phyloP scores from a whole-genome alignment of 2,888 invertebrate genomes.

The Cephonodes hylas region DNA sequence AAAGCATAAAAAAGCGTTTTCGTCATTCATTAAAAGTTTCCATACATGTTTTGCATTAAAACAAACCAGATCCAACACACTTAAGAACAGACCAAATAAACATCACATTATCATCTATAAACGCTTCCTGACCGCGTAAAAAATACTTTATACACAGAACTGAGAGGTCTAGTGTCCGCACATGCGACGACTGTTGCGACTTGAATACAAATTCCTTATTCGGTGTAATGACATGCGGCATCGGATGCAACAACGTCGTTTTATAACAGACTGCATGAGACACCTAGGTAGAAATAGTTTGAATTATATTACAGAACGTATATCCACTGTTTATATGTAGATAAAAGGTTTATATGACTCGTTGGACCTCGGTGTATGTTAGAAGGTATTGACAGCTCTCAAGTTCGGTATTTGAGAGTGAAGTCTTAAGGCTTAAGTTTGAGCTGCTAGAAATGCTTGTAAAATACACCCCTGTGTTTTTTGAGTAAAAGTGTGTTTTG shows the following conservation, averaged over 20 bases:
- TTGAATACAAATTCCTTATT: conserved; percentile 48
- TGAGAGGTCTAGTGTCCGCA: conserved; percentile 21
- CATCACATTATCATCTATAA: neutral
- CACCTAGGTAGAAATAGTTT: neutral
- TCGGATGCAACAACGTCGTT: conserved; percentile 6
- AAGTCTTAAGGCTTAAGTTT: no score
- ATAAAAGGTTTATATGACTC: neutral
- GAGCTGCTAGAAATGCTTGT: no score
- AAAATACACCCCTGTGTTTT: no score
- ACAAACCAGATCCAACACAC: no score
- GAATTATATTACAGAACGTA: neutral
- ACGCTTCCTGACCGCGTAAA: neutral
- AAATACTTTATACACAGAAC: conserved; percentile 15
- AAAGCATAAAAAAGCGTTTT: no score
- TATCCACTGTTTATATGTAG: neutral
- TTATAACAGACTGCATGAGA: neutral
- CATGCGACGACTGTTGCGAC: conserved; percentile 28
- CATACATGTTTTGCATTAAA: no score
- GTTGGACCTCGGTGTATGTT: no score
- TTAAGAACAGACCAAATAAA: neutral
- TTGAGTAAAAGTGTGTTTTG: no score
- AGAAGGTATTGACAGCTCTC: no score
- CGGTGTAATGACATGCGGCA: conserved; percentile 31
- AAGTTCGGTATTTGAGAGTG: no score
- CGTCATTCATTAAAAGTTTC: no score